These are phyloP conservation scores for Magallana ariakensis DNA, from an alignment of 1,140 invertebrate species.

Conservation along the genomic window DNA sequence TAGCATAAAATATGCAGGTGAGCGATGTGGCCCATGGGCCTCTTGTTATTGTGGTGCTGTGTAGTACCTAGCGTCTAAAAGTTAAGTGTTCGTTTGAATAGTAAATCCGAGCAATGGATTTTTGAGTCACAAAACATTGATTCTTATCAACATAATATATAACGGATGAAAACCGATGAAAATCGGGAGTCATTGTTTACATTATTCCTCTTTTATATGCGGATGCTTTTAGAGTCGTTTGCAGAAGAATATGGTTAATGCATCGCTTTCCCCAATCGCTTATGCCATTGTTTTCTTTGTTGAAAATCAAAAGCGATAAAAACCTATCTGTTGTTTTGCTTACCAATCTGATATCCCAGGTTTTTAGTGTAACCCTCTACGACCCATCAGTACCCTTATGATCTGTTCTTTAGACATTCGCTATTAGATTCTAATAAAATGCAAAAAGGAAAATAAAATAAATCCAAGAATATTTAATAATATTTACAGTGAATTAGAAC, in stretches of 20 bases:
- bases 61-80: not conserved
- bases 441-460: slow-evolving; percentile 17
- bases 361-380: not conserved
- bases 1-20: too few species aligned
- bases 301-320: slow-evolving; percentile 19
- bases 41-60: not conserved
- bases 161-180: not conserved
- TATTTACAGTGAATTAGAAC: too few species aligned
- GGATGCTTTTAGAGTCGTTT: slow-evolving; percentile 28
- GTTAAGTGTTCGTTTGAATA: not conserved
- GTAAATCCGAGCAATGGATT: not conserved
- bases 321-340: not conserved
- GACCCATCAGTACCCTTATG: not conserved
- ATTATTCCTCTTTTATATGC: slow-evolving; percentile 17
- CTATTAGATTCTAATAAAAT: not conserved
- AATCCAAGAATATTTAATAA: too few species aligned
- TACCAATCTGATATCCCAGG: not conserved
- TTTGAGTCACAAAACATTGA: not conserved
- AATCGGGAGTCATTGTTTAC: not conserved
- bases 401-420: slow-evolving; percentile 2
- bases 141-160: slow-evolving; percentile 15
- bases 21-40: too few species aligned
- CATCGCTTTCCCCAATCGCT: not conserved
- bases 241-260: slow-evolving; percentile 27
- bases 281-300: slow-evolving; percentile 18